Evolutionary conservation across 2,797 vertebrate species (phyloP).

Genomic region (Choloepus didactylus): DNA sequence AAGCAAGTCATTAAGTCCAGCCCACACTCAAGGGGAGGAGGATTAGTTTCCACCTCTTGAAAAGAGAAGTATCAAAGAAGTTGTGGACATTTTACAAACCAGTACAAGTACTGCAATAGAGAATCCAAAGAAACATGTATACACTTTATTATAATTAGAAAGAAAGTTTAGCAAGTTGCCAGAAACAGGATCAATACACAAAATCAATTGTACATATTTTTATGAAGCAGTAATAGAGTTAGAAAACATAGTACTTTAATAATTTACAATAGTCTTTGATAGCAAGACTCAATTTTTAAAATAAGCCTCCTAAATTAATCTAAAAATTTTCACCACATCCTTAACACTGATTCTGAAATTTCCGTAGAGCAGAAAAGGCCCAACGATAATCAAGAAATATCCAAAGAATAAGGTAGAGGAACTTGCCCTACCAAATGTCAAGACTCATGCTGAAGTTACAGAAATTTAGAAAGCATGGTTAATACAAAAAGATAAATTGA

Average conservation of each 20-base stretch:
- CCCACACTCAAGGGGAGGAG: neutral
- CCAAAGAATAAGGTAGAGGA: slow-evolving; percentile 18
- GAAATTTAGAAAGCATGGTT: neutral
- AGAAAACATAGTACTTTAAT: slow-evolving; percentile 6
- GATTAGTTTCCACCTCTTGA: neutral
- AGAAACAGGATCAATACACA: slow-evolving; percentile 8
- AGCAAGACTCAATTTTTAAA: neutral
- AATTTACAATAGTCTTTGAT: slow-evolving; percentile 28
- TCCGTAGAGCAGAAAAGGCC: neutral
- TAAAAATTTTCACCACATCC: neutral
- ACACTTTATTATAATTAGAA: neutral
- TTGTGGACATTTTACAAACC: neutral
- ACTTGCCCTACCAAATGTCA: neutral
- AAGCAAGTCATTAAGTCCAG: neutral
- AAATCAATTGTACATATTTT: neutral
- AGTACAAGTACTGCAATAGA: neutral
- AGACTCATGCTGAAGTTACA: slow-evolving; percentile 24
- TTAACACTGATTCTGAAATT: slow-evolving; percentile 11
- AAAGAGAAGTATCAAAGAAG: neutral
- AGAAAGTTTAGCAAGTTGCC: neutral
- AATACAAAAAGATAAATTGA: neutral
- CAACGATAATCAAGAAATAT: neutral
- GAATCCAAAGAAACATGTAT: neutral
- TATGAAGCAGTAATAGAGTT: neutral
- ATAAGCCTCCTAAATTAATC: slow-evolving; percentile 4